Base-by-base conservation (phyloP, 2,888 invertebrate genomes). In the Lasius fuliginosus region DNA sequence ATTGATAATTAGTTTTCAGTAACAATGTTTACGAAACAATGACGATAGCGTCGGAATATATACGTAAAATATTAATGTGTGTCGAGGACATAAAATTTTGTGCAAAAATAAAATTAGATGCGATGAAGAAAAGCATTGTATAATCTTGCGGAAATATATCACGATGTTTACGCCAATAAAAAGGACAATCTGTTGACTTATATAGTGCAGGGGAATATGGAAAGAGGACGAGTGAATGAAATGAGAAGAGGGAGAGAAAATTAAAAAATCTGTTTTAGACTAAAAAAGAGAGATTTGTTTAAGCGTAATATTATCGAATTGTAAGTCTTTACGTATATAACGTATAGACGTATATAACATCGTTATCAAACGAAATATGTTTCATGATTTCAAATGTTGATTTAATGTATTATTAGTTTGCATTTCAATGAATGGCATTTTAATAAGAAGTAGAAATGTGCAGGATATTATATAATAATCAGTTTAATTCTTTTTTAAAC, bases 71-170 rank as follows among this genome's bases (percentile, higher is more conserved):
- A 1, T 60, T 42, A 46, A 75, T 12, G 15, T 27, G 23, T 23
- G 30, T 1, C 9, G 4, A 33, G 3, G 8, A 49, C 18, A 62
- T 9, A 1, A 30, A 56, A 30, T n/a, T 58, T 74, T 42, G 8
- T 15, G 11, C 60, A n/a, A 42, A 12, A 74, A 15, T 8, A 23
- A 75, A 40, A 40, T 30, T n/a, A 60, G 23, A 60, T 58, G 11
- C 46, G 69, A 18, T 33, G 42, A 46, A 46, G 56, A 49, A 40
- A 58, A 73, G 18, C 42, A 71, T 36, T 9, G 15, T 11, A 62
- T 75, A 46, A 23, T 75, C 5, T 62, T n/a, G 11, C 30, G n/a
- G 42, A 74, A 74, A 62, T 46, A 33, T 60, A 30, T 62, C 74
- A 42, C 15, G 5, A 12, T n/a, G 33, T 33, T 62, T 46, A 75